Percentiles rank a stretch among this genome's conserved stretches.
These are phyloP conservation scores for Carassius auratus DNA, from an alignment of 2,113 vertebrate species.

Conservation along the genomic window DNA sequence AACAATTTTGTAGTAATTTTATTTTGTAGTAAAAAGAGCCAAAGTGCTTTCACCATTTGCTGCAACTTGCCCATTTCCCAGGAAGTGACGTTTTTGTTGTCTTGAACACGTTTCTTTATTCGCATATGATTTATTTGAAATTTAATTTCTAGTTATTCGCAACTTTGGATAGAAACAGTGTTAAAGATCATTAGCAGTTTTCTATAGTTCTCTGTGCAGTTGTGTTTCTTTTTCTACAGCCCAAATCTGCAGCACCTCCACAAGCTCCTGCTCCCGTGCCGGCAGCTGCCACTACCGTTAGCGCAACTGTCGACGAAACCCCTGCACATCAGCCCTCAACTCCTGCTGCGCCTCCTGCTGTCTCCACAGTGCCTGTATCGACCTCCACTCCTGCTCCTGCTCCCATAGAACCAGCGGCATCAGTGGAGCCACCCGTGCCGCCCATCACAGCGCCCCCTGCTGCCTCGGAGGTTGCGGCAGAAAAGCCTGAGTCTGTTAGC, in stretches of 20 bases:
- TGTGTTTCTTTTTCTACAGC: slow-evolving; percentile 59
- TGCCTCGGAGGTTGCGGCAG: slow-evolving; percentile 13
- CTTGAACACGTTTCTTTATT: not conserved
- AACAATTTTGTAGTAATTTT: not conserved
- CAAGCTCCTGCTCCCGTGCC: slow-evolving; percentile 35
- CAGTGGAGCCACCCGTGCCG: slow-evolving; percentile 46
- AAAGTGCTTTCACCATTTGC: not conserved
- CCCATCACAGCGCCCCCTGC: slow-evolving; percentile 32
- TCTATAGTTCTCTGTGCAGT: slow-evolving; percentile 29
- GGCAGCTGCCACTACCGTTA: not conserved
- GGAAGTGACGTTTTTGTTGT: not conserved
- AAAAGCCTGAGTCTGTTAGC: slow-evolving; percentile 33
- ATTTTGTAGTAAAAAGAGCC: not conserved
- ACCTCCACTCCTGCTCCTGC: slow-evolving; percentile 17
- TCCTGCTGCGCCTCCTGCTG: slow-evolving; percentile 12
- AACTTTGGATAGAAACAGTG: not conserved
- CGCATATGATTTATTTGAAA: not conserved
- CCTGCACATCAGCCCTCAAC: slow-evolving; percentile 11
- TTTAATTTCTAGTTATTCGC: not conserved
- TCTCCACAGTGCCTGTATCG: slow-evolving; percentile 42
- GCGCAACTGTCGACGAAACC: not conserved
- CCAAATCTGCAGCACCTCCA: slow-evolving; percentile 64
- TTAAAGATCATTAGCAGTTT: not conserved
- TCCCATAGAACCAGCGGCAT: slow-evolving; percentile 56
- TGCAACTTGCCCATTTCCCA: not conserved